A percentile compares a stretch with the other conserved stretches of the same genome.
Evolutionary conservation across 2,888 invertebrate genomes (phyloP).

Genomic region (Congeria kusceri): DNA sequence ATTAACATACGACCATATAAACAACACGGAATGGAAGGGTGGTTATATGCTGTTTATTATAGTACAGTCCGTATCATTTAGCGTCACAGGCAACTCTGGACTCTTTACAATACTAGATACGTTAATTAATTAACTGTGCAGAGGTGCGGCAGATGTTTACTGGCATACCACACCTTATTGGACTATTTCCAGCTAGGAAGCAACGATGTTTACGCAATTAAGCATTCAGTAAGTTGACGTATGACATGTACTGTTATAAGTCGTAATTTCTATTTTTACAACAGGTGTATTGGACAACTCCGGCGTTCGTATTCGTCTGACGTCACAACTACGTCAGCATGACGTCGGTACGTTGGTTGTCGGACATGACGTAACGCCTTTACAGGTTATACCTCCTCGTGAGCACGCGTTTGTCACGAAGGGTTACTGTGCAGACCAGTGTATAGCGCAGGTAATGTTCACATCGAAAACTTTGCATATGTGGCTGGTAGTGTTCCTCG

Average conservation of each 20-base stretch:
- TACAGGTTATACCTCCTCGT: constrained; percentile 90
- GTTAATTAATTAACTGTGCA: too few species aligned
- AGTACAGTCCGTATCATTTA: too few species aligned
- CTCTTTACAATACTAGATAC: too few species aligned
- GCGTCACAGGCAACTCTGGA: too few species aligned
- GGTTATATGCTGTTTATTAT: too few species aligned
- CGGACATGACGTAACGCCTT: constrained; percentile 89
- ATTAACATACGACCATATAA: too few species aligned
- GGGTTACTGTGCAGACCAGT: constrained; percentile 93
- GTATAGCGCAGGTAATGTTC: constrained; percentile 90
- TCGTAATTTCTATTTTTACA: not conserved
- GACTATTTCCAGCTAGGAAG: not conserved
- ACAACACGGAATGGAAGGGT: too few species aligned
- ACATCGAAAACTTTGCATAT: too few species aligned
- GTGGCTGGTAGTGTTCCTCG: too few species aligned
- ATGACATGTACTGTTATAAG: not conserved
- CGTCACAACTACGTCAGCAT: constrained; percentile 90
- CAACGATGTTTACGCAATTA: not conserved
- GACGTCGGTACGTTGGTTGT: constrained; percentile 91
- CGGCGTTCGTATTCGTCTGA: constrained; percentile 93
- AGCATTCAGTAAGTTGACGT: not conserved
- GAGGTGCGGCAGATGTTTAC: too few species aligned
- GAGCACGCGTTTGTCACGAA: constrained; percentile 92
- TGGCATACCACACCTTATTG: too few species aligned
- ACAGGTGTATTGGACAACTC: constrained; percentile 85